Evolutionary conservation across 2,797 vertebrate genomes (phyloP).

Genomic region (Enteromius viviparus): DNA sequence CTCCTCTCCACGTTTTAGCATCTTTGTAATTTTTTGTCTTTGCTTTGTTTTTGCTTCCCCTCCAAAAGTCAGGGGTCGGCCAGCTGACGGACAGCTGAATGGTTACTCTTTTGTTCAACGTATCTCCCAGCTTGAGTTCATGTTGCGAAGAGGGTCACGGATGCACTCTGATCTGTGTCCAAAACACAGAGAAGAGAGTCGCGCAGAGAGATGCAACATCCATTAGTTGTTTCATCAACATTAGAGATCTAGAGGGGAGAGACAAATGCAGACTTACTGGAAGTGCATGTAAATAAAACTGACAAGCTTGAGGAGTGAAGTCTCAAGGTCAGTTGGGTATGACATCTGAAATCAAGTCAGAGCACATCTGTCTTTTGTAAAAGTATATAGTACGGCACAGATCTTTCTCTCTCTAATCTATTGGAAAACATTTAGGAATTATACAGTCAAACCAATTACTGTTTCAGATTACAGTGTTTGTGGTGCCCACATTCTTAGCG

Average conservation of each 20-base stretch:
- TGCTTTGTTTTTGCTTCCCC: conserved; percentile 52
- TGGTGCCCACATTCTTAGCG: not conserved
- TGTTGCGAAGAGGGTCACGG: conserved; percentile 85
- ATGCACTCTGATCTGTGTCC: conserved; percentile 82
- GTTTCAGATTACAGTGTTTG: not conserved
- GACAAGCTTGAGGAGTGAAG: conserved; percentile 27
- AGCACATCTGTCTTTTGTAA: not conserved
- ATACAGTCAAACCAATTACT: not conserved
- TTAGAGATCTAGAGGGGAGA: conserved; percentile 77
- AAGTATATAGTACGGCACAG: not conserved
- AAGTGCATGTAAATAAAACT: conserved; percentile 37
- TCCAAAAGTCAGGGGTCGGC: conserved; percentile 34
- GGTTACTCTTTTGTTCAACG: conserved; percentile 87
- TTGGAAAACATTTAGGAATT: not conserved
- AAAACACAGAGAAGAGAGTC: conserved; percentile 76
- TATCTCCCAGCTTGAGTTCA: conserved; percentile 84
- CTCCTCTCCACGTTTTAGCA: conserved; percentile 88
- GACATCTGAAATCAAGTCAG: not conserved
- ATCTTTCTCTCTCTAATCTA: not conserved
- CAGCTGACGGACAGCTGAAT: conserved; percentile 76
- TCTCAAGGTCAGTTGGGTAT: conserved; percentile 30
- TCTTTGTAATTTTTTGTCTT: conserved; percentile 73
- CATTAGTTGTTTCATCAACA: conserved; percentile 78
- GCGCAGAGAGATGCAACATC: conserved; percentile 76
- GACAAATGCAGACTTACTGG: conserved; percentile 60